Conservation (phyloP, 1,140 invertebrate genomes). For the Gonioctena quinquepunctata region DNA sequence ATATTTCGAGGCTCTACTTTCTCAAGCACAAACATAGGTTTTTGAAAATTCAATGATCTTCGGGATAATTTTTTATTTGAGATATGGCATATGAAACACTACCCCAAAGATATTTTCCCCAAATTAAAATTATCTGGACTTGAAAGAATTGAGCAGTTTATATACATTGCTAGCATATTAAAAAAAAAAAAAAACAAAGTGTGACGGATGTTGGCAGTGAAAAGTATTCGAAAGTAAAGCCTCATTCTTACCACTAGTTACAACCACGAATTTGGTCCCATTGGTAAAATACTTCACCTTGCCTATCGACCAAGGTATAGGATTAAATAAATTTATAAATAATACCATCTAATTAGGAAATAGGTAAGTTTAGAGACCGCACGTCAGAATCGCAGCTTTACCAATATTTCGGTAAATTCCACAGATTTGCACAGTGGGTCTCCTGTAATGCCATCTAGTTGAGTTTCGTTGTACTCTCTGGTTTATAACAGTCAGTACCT, state of each 20-base stretch:
- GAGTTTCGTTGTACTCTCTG: neutral
- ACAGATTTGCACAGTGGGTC: no score
- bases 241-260: neutral
- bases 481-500: constrained; percentile 32
- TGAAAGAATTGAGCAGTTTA: no score
- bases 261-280: constrained; percentile 31
- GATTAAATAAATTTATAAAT: constrained; percentile 30
- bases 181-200: no score
- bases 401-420: no score
- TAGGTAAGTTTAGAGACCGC: neutral
- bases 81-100: neutral
- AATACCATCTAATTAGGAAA: constrained; percentile 7
- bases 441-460: neutral
- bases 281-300: constrained; percentile 5
- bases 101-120: neutral
- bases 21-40: no score
- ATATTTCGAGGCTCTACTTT: neutral
- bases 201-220: no score
- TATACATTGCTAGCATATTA: no score
- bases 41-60: neutral
- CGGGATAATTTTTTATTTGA: neutral
- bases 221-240: neutral
- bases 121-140: neutral
- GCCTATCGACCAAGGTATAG: neutral
- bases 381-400: no score